Base-by-base conservation (phyloP, 2,888 invertebrate species). In the Stenchaetothrips biformis region DNA sequence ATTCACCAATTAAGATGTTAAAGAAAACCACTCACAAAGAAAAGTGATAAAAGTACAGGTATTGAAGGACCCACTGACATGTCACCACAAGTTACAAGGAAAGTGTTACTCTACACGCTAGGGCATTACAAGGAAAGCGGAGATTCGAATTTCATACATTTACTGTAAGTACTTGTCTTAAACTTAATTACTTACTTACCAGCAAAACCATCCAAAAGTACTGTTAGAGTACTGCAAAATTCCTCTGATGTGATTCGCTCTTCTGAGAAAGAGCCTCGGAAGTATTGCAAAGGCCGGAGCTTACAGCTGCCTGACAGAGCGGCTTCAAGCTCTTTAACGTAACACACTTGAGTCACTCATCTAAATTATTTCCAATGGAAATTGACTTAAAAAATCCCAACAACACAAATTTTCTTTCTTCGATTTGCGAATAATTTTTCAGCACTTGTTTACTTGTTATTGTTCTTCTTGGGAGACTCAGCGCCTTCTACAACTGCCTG, bases 371-470 rank as follows among this genome's bases (percentile, higher is more conserved):
- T 37, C 37, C 37, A 74, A 11, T 25, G 21, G 25, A 21, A 74
- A 74, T 11, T 74, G 11, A 25, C 67, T 74, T 11, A 25, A 74
- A 74, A 25, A 7, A 25, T 2, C 11, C 7, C 67, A 74, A 21
- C 7, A 21, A 25, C 21, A 21, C 7, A 21, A 25, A 74, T 25
- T 8, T 21, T 74, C 25, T 74, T 21, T 74, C 21, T 74, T 74
- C 67, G 67, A 74, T 74, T 74, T 74, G 67, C 67, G 67, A 74
- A 74, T 74, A 74, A 74, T 25, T 74, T 59, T 25, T 21, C 25
- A 74, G 67, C 25, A 1, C 67, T 74, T 74, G 67, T 74, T 74
- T 25, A 1, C 67, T 74, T 74, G 67, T 74, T 74, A 74, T 74
- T 74, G 67, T 74, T 74, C 67, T 74, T 74, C 67, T 74, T 74